These are phyloP conservation scores for Scolopax mira DNA, from an alignment of 2,113 vertebrate genomes.

Conservation along the genomic window DNA sequence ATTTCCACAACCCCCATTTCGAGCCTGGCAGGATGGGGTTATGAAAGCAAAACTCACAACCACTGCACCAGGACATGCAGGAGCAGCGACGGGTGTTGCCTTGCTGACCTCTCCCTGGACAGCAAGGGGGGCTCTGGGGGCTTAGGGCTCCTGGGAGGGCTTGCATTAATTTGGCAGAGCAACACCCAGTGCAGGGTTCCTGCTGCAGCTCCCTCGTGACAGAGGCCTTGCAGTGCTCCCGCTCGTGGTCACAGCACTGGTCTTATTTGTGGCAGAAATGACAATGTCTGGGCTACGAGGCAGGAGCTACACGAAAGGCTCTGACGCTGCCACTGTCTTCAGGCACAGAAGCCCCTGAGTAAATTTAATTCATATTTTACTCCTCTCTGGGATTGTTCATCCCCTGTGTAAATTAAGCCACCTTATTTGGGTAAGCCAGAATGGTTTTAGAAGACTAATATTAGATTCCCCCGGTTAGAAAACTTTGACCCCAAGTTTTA, in stretches of 20 bases:
- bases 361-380: neutral
- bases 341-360: neutral
- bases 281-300: neutral
- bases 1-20: neutral
- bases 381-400: neutral
- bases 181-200: accelerated
- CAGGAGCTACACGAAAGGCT: neutral
- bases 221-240: neutral
- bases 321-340: neutral
- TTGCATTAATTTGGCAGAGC: neutral
- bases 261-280: neutral
- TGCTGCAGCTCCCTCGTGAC: neutral
- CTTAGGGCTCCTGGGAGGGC: neutral
- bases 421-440: neutral
- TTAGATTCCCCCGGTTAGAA: neutral
- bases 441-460: neutral
- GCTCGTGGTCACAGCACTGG: neutral
- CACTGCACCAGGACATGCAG: accelerated
- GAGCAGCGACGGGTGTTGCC: neutral
- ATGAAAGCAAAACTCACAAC: neutral
- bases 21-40: neutral
- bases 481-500: neutral
- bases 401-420: neutral
- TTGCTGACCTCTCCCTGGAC: neutral
- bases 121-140: too few relatives aligned